Conservation (phyloP, 2,113 vertebrate genomes). For the Indri indri region DNA sequence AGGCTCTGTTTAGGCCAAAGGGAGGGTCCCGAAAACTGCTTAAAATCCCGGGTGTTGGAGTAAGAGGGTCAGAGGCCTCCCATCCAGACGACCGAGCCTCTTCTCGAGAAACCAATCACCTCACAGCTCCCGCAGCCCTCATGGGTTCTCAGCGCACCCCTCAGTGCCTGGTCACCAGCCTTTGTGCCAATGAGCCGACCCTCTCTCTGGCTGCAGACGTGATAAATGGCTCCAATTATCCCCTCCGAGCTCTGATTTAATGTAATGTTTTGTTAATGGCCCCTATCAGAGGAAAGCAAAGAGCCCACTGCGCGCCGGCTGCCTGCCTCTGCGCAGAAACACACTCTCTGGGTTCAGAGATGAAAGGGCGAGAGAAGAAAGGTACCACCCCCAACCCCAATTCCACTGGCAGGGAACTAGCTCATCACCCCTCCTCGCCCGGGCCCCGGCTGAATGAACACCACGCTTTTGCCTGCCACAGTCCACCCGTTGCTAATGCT, state of each 20-base stretch:
- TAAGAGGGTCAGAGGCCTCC: background rate
- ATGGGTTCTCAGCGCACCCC: background rate
- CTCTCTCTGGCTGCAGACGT: slow-evolving; percentile 61
- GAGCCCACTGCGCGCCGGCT: slow-evolving; percentile 63
- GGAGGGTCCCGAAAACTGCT: background rate
- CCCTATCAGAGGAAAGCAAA: slow-evolving; percentile 82
- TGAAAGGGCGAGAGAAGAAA: background rate
- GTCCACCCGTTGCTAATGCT: slow-evolving; percentile 50
- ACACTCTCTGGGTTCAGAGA: background rate
- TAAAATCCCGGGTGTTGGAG: background rate
- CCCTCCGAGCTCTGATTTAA: slow-evolving; percentile 78
- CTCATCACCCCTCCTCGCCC: background rate
- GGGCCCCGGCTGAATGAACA: background rate
- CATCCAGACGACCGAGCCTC: background rate
- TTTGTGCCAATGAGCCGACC: background rate
- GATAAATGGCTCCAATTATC: slow-evolving; percentile 85
- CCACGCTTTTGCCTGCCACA: background rate
- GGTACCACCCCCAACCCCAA: background rate
- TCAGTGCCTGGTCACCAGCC: slow-evolving; percentile 35
- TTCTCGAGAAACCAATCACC: background rate
- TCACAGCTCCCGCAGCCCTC: background rate
- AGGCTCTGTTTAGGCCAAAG: background rate
- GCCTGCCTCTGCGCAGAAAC: background rate
- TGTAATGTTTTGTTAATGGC: slow-evolving; percentile 86
- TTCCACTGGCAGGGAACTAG: background rate